Conservation (phyloP, 2,797 vertebrate species). For the Platalea minor region DNA sequence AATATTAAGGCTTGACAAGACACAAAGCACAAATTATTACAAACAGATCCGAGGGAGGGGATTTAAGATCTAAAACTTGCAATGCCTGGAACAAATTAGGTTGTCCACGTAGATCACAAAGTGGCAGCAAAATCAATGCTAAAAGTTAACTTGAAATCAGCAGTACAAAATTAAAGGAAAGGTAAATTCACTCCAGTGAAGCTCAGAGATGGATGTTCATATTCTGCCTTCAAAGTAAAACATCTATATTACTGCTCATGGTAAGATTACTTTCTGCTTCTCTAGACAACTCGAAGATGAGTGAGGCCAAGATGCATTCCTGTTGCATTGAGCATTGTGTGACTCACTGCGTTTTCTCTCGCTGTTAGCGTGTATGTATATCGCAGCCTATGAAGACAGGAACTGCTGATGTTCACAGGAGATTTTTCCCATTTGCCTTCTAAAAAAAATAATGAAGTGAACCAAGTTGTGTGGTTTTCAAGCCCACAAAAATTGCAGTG, state of each 20-base stretch:
- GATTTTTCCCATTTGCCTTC: background rate
- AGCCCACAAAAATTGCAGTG: background rate
- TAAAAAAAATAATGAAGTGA: background rate
- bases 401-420: background rate
- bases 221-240: background rate
- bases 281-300: background rate
- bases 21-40: constrained; percentile 10
- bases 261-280: background rate
- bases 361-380: background rate
- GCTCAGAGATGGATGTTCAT: background rate
- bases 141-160: background rate
- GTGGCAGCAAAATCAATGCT: background rate
- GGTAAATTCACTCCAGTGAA: background rate
- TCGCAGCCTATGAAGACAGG: background rate
- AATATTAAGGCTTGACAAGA: constrained; percentile 24
- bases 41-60: constrained; percentile 13
- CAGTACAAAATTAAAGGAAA: background rate
- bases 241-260: background rate
- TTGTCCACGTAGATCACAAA: background rate
- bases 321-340: background rate
- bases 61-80: constrained; percentile 1
- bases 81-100: constrained; percentile 13
- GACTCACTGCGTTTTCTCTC: background rate
- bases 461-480: background rate
- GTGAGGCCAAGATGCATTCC: background rate